Evolutionary conservation across 2,797 vertebrate species (phyloP).

Genomic region (Gallinago stenura): DNA sequence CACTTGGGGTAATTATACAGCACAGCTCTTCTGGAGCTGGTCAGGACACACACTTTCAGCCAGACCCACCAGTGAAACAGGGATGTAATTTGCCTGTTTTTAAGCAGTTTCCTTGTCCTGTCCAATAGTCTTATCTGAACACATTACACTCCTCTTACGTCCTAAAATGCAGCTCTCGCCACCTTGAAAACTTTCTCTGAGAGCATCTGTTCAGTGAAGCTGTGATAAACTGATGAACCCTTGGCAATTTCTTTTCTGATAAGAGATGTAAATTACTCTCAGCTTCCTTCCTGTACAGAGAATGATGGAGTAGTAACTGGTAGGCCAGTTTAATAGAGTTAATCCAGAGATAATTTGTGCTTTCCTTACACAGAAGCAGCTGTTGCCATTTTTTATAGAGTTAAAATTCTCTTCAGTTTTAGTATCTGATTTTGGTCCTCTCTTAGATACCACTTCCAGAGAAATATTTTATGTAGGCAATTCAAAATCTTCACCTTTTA

Average conservation of each 20-base stretch:
- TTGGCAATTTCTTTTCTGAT: conserved; percentile 34
- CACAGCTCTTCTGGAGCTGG: background rate
- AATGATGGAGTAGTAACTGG: background rate
- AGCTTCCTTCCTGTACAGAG: conserved; percentile 39
- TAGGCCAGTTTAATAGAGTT: conserved; percentile 8
- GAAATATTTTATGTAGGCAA: conserved; percentile 48
- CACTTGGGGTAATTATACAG: background rate
- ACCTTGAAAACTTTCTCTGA: conserved; percentile 23
- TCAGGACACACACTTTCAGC: background rate
- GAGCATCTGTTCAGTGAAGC: conserved; percentile 1
- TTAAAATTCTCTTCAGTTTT: conserved; percentile 44
- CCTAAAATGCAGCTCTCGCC: background rate
- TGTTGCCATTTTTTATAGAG: conserved; percentile 22
- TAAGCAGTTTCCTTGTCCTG: background rate
- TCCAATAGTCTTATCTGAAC: background rate
- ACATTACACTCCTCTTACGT: background rate
- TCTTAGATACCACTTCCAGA: background rate
- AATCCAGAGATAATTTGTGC: conserved; percentile 45
- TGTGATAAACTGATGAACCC: conserved; percentile 33
- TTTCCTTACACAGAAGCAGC: conserved; percentile 37
- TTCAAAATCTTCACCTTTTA: conserved; percentile 56
- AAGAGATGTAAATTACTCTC: conserved; percentile 43
- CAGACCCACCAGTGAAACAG: background rate
- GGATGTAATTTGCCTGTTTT: background rate
- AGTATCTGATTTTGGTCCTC: conserved; percentile 29